Evolutionary conservation across 2,888 invertebrate genomes (phyloP).

Genomic region (Steromphala cineraria): DNA sequence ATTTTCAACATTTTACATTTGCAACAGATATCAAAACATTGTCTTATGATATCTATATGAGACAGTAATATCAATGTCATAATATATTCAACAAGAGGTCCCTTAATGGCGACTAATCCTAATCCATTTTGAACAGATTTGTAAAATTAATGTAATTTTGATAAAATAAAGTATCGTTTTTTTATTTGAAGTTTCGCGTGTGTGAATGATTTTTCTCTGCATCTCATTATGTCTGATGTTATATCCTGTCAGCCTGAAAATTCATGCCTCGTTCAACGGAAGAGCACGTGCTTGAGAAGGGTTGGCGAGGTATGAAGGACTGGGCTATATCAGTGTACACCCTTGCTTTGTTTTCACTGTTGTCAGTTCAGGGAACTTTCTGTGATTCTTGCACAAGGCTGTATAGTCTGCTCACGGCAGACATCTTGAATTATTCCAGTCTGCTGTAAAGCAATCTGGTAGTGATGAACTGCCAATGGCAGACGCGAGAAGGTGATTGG

Average conservation of each 20-base stretch:
- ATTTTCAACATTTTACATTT: too few relatives aligned
- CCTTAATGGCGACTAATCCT: too few relatives aligned
- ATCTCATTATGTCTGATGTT: constrained; percentile 16
- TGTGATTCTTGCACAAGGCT: constrained; percentile 20
- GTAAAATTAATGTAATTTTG: background rate
- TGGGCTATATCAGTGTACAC: background rate
- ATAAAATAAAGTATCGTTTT: background rate
- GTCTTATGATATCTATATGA: too few relatives aligned
- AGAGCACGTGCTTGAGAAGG: background rate
- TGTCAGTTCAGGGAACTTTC: constrained; percentile 17
- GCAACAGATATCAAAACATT: too few relatives aligned
- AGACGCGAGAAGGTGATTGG: background rate
- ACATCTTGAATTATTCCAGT: background rate
- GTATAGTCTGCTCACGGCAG: constrained; percentile 6
- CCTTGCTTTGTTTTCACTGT: constrained; percentile 21
- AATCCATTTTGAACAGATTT: too few relatives aligned
- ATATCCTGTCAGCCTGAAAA: background rate
- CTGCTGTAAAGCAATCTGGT: background rate
- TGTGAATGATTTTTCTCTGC: background rate
- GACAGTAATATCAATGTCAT: too few relatives aligned
- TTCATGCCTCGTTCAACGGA: background rate
- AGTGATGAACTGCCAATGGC: background rate
- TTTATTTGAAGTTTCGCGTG: constrained; percentile 13
- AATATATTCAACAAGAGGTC: too few relatives aligned
- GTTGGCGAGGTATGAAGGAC: background rate